Evolutionary conservation across 2,113 vertebrate genomes (phyloP).

Genomic region (Misgurnus mizolepis): DNA sequence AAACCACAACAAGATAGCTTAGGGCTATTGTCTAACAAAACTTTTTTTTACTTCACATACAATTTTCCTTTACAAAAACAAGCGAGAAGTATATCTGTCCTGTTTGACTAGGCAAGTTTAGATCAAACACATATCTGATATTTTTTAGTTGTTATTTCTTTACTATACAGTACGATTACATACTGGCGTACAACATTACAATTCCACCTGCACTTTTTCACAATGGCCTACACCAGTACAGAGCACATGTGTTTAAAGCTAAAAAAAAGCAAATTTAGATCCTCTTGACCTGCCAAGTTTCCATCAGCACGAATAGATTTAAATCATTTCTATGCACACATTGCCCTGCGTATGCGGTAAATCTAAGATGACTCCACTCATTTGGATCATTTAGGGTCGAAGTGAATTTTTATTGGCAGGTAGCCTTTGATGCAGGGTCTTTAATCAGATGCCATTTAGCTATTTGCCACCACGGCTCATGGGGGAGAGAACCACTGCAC

Average conservation of each 20-base stretch:
- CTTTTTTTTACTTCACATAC: not conserved
- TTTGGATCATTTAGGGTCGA: slow-evolving; percentile 49
- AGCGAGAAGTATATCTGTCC: not conserved
- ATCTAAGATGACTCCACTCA: slow-evolving; percentile 40
- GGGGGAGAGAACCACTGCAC: slow-evolving; percentile 33
- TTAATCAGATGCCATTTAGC: slow-evolving; percentile 44
- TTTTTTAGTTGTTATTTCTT: not conserved
- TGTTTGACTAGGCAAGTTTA: not conserved
- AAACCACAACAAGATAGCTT: not conserved
- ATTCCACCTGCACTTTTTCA: slow-evolving; percentile 23
- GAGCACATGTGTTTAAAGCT: not conserved
- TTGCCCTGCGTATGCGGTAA: slow-evolving; percentile 10
- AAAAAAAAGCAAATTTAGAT: slow-evolving; percentile 9
- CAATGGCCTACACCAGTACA: too few relatives aligned
- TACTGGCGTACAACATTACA: not conserved
- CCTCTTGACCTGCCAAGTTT: slow-evolving; percentile 24
- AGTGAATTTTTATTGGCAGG: slow-evolving; percentile 49
- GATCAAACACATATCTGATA: not conserved
- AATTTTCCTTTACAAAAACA: not conserved
- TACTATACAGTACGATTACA: slow-evolving; percentile 1
- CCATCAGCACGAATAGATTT: slow-evolving; percentile 24
- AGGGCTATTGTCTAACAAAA: slow-evolving; percentile 10
- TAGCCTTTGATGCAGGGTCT: slow-evolving; percentile 48
- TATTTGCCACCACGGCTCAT: slow-evolving; percentile 37
- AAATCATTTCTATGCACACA: slow-evolving; percentile 15